Evolutionary conservation across 2,888 invertebrate genomes (phyloP).

Genomic region (Mimumesa dahlbomi): DNA sequence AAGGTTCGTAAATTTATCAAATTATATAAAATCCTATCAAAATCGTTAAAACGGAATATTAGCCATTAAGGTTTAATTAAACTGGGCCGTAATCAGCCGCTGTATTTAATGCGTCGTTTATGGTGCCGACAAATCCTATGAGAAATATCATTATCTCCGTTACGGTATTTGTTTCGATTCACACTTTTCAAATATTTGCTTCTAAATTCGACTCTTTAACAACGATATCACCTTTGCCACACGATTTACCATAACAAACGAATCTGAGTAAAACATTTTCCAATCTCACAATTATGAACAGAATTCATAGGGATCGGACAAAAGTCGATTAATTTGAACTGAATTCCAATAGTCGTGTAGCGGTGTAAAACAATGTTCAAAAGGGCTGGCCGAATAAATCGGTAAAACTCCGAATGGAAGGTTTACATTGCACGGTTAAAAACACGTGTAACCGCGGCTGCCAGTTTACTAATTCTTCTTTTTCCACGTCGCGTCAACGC

Average conservation of each 20-base stretch:
- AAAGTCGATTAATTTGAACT: neutral
- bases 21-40: neutral
- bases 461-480: constrained; percentile 6
- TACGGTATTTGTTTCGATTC: neutral
- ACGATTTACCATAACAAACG: too few species aligned
- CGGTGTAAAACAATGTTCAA: too few species aligned
- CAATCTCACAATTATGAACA: too few species aligned
- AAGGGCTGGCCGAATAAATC: too few species aligned
- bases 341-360: neutral
- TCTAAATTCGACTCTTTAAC: too few species aligned
- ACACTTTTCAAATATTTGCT: too few species aligned
- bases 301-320: neutral
- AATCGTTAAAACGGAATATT: neutral
- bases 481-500: constrained; percentile 28
- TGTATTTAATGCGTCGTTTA: constrained; percentile 4
- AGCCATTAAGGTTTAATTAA: constrained; percentile 3
- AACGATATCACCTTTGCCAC: too few species aligned
- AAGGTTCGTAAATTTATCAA: neutral
- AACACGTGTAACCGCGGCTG: neutral
- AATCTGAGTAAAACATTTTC: too few species aligned
- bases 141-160: neutral
- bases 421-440: neutral
- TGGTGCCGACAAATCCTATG: neutral
- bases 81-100: neutral
- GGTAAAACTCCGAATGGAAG: too few species aligned